Evolutionary conservation across 2,113 vertebrate species (phyloP).

Genomic region (Gambusia affinis): DNA sequence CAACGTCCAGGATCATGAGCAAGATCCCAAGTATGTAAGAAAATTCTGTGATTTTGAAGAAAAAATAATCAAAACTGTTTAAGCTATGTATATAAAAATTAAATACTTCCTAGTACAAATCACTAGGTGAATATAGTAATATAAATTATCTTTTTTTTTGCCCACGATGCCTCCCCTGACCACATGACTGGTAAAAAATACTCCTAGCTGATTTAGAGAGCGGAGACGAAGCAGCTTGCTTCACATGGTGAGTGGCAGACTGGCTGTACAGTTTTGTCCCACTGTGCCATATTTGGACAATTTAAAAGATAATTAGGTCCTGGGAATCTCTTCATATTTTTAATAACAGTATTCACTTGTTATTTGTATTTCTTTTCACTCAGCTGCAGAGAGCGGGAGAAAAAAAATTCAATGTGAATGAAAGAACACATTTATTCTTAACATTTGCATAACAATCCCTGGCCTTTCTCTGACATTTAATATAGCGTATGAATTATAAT

Average conservation of each 20-base stretch:
- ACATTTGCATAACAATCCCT: conserved; percentile 81
- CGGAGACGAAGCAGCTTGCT: background rate
- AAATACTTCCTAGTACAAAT: too few relatives aligned
- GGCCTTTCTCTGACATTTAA: conserved; percentile 83
- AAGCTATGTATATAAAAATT: too few relatives aligned
- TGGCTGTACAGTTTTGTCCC: background rate
- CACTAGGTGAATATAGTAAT: too few relatives aligned
- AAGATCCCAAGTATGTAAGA: too few relatives aligned
- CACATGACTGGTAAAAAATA: background rate
- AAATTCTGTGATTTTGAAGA: too few relatives aligned
- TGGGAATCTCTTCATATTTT: conserved; percentile 17
- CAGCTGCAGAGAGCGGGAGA: conserved; percentile 1
- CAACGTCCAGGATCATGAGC: too few relatives aligned
- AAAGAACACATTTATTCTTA: conserved; percentile 71
- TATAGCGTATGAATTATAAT: conserved; percentile 79
- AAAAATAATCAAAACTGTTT: too few relatives aligned
- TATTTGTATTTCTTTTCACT: conserved; percentile 39
- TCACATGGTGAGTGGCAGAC: background rate
- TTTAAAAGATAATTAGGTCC: conserved; percentile 21
- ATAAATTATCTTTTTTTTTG: too few relatives aligned
- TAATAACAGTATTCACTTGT: conserved; percentile 35
- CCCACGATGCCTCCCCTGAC: too few relatives aligned
- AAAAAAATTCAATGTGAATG: conserved; percentile 49
- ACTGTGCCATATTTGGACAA: conserved; percentile 18
- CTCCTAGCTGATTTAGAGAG: background rate